Conservation (phyloP, 2,797 vertebrate genomes). For the Sebastes baramenuke region DNA sequence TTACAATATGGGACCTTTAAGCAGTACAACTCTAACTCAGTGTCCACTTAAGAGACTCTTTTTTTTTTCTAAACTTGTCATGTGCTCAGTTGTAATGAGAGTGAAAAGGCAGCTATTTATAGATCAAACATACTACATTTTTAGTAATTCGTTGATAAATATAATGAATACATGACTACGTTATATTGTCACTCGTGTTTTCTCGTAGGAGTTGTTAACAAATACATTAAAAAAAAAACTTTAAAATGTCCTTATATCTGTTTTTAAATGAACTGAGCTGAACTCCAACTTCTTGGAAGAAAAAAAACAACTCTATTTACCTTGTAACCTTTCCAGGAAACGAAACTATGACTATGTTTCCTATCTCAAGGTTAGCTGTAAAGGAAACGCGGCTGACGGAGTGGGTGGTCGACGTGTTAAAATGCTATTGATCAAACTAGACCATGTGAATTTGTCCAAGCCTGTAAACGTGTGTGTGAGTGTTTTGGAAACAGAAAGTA, state of each 20-base stretch:
- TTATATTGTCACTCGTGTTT: background rate
- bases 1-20: too few species aligned
- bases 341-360: background rate
- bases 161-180: background rate
- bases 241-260: background rate
- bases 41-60: background rate
- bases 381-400: conserved; percentile 13
- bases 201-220: background rate
- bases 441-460: background rate
- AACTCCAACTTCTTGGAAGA: background rate
- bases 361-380: background rate
- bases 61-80: too few species aligned
- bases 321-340: conserved; percentile 31
- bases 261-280: background rate
- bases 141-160: background rate
- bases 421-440: background rate
- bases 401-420: background rate
- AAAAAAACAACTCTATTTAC: background rate
- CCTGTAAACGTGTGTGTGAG: background rate
- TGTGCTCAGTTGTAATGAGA: too few species aligned
- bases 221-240: background rate
- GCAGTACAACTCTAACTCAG: background rate
- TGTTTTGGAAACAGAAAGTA: conserved; percentile 11
- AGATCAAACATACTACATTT: too few species aligned
- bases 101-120: too few species aligned